Base-by-base conservation (phyloP, 2,888 invertebrate genomes). In the Lasioglossum pauxillum region DNA sequence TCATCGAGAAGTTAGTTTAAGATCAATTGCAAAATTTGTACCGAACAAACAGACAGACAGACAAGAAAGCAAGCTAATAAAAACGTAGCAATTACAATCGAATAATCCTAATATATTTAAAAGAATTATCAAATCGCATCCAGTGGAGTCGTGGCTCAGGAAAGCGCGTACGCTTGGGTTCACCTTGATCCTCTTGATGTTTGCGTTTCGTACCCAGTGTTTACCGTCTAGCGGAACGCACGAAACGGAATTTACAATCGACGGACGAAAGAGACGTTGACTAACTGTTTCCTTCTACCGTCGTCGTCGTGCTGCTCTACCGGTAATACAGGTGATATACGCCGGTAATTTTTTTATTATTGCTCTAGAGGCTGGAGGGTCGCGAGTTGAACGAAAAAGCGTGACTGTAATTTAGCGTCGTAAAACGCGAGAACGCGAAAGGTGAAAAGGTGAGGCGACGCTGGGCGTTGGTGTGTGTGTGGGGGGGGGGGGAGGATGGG, bases 181-280 rank as follows among this genome's bases (percentile, higher is more conserved):
- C 23, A 53, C 53, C 23, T 23, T 3, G 23, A 23, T 53, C 49
- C 49, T 53, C 49, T 53, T 53, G 49, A 23, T 23, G 8, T 23
- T 53, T 23, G 23, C 23, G 23, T 69, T 38, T 10, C 38, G 72
- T 44, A 38, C 64, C 60, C 67, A 53, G 41, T 75, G 86, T 83
- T 78, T 75, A 57, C 71, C 16, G n/a, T 23, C 44, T 31, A 35
- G 5, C 41, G 60, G 44, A 2, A 23, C 16, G 35, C 16, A 31
- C 69, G 60, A 57, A 75, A 82, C 74, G 77, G 73, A 80, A 78
- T 87, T 82, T 87, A 19, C n/a, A 85, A 27, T 64, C 72, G 57
- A 46, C 41, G 73, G 49, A 35, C n/a, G 77, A 46, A 76, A 23
- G 31, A 23, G 44, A 46, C 80, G 75, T 80, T 84, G 75, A 53